These are phyloP conservation scores for Ormyrus nitidulus DNA, from an alignment of 2,888 invertebrate genomes.

Conservation along the genomic window DNA sequence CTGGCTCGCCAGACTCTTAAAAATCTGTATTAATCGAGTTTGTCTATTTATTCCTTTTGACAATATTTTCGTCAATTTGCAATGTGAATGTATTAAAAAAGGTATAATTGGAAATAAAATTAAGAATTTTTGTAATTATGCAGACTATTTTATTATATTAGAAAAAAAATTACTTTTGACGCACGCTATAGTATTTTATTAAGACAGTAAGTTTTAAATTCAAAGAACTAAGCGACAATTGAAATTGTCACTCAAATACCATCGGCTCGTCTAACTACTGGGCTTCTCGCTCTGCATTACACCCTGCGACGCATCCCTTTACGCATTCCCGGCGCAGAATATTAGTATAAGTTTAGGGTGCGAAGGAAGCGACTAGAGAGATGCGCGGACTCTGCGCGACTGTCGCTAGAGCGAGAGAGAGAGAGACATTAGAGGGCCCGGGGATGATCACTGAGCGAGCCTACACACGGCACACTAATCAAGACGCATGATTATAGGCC, in stretches of 20 bases:
- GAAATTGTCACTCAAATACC: too few relatives aligned
- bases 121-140: neutral
- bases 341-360: slow-evolving; percentile 62
- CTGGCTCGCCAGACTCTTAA: neutral
- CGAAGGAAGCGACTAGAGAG: slow-evolving; percentile 64
- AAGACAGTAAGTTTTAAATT: neutral
- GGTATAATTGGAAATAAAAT: too few relatives aligned
- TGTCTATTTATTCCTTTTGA: too few relatives aligned
- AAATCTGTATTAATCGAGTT: too few relatives aligned
- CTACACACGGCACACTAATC: slow-evolving; percentile 71
- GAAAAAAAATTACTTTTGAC: neutral
- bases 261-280: slow-evolving; percentile 19
- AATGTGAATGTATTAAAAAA: too few relatives aligned
- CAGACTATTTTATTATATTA: neutral
- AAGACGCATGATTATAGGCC: slow-evolving; percentile 75
- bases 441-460: slow-evolving; percentile 73
- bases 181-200: too few relatives aligned
- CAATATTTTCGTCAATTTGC: too few relatives aligned
- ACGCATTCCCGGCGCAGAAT: slow-evolving; percentile 59
- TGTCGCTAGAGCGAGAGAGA: neutral
- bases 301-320: slow-evolving; percentile 3
- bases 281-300: slow-evolving; percentile 9
- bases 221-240: too few relatives aligned
- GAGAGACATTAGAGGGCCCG: slow-evolving; percentile 69
- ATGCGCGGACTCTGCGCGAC: slow-evolving; percentile 35